Evolutionary conservation across 2,888 invertebrate species (phyloP).

Genomic region (Coelopa pilipes): DNA sequence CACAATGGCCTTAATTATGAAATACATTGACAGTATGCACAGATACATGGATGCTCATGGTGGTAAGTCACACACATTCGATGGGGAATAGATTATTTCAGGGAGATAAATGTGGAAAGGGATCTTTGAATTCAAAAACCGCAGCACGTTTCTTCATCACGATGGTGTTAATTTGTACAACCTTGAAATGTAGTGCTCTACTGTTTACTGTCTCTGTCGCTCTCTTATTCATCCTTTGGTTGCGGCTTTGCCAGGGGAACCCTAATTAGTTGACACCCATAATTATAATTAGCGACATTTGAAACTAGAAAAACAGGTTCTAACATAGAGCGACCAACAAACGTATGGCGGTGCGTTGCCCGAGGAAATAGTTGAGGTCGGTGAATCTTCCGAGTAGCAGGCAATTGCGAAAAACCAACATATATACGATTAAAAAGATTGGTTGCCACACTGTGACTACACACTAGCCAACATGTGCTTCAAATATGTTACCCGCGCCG

Average conservation of each 20-base stretch:
- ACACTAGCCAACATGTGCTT: too few relatives aligned
- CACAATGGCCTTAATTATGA: slow-evolving; percentile 83
- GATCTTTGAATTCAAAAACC: background rate
- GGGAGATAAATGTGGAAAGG: slow-evolving; percentile 2
- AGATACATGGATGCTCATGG: slow-evolving; percentile 84
- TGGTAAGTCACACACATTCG: slow-evolving; percentile 71
- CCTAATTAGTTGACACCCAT: slow-evolving; percentile 54
- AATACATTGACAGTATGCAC: slow-evolving; percentile 82
- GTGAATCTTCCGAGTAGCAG: too few relatives aligned
- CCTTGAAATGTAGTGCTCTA: slow-evolving; percentile 49
- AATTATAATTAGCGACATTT: slow-evolving; percentile 16
- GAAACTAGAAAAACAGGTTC: background rate
- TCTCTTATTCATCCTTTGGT: background rate
- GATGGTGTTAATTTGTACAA: slow-evolving; percentile 53
- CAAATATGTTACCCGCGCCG: too few relatives aligned
- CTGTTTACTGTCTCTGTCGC: slow-evolving; percentile 16
- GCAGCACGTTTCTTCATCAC: slow-evolving; percentile 10
- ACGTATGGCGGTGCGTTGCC: background rate
- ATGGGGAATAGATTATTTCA: background rate
- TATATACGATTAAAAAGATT: too few relatives aligned
- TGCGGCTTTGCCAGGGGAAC: slow-evolving; percentile 52
- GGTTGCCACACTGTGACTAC: too few relatives aligned
- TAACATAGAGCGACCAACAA: background rate
- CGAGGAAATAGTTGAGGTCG: too few relatives aligned
- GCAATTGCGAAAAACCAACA: too few relatives aligned